Base-by-base conservation (phyloP, 2,888 invertebrate species). In the Miltochrista miniata region DNA sequence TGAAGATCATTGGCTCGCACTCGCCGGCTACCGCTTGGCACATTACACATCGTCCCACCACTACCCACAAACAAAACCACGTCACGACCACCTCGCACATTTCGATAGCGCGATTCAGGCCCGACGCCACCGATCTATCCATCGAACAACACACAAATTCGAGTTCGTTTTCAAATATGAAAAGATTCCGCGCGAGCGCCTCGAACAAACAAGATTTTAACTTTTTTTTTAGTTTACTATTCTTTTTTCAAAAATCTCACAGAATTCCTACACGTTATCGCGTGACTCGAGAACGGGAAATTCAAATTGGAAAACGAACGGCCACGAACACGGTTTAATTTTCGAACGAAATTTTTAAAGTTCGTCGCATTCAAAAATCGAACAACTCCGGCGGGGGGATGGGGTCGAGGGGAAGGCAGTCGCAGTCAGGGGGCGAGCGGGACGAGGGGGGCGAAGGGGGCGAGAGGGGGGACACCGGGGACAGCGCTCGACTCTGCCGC, bases 311-410 rank as follows among this genome's bases (percentile, higher is more conserved):
- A 50, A 52, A 59, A 46, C 39, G 45, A 46, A 33, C 52, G 35
- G 12, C 10, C 38, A 7, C 12, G 12, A 10, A 44, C 33, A 33
- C 34, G 18, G 11, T 38, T 41, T 13, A 30, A 39, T 30, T 36
- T 36, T 40, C 15, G 31, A 38, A 38, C 8, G 18, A 18, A 24
- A 12, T n/a, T 31, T 15, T 29, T 31, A 11, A 14, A 14, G 30
- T 41, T 10, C 13, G 29, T 15, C n/a, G n/a, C n/a, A n/a, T 46
- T 75, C 61, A 88, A 56, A 88, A 88, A 58, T 91, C 86, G 79
- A 91, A 91, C 30, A 87, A 67, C 55, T 90, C 90, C 4, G 90
- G 90, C 48, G 90, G 90, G 51, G 90, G 90, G 49, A 90, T 88
- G 0, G 88, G 87, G 24, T 83, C 81, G 33, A 70, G 61, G 13